Conservation (phyloP, 2,113 vertebrate genomes). For the Lasiurus borealis region DNA sequence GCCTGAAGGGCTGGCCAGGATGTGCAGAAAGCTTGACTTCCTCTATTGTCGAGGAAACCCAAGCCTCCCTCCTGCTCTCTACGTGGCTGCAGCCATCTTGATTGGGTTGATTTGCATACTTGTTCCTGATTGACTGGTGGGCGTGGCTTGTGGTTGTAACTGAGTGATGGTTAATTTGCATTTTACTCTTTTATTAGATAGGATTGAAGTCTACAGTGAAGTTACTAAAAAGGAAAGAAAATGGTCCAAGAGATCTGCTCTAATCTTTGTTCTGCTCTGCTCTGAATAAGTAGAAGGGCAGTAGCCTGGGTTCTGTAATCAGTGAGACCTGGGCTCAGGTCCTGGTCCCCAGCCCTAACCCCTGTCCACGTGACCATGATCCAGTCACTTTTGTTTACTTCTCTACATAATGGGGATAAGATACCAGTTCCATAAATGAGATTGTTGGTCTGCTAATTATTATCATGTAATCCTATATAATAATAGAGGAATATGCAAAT, state of each 20-base stretch:
- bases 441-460: background rate
- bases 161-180: too few relatives aligned
- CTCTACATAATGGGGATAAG: background rate
- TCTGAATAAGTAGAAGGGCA: background rate
- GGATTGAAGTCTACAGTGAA: background rate
- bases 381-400: background rate
- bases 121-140: too few relatives aligned
- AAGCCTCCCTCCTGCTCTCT: too few relatives aligned
- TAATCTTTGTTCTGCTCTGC: background rate
- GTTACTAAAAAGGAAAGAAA: slow-evolving; percentile 7
- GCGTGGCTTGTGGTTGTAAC: too few relatives aligned
- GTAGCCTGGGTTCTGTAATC: background rate
- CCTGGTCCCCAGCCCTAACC: background rate
- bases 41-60: too few relatives aligned
- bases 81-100: too few relatives aligned
- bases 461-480: background rate
- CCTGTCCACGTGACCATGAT: background rate
- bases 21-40: too few relatives aligned
- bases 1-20: too few relatives aligned
- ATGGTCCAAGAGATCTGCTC: background rate
- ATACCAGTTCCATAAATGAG: background rate
- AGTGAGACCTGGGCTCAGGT: background rate
- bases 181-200: too few relatives aligned
- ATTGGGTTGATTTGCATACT: too few relatives aligned
- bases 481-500: too few relatives aligned